phyloP scores from a whole-genome alignment of 1,140 invertebrate genomes.

The Rhizoglyphus robini region DNA sequence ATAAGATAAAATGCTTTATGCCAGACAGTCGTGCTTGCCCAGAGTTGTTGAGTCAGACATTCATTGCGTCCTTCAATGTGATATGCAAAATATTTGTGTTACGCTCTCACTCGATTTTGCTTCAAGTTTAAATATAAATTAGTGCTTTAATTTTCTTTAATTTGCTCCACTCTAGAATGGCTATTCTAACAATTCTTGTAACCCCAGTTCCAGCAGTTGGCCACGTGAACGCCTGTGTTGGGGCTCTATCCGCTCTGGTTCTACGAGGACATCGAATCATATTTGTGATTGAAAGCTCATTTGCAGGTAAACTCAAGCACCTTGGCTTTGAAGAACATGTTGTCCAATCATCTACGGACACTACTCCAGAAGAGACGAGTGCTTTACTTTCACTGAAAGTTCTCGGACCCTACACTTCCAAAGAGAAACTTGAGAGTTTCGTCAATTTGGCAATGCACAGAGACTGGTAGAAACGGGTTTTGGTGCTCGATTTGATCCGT shows the following conservation, averaged over 20 bases:
- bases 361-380: no score
- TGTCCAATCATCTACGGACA: background rate
- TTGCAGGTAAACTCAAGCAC: background rate
- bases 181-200: background rate
- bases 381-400: background rate
- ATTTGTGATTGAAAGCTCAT: conserved; percentile 3
- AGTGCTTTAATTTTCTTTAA: no score
- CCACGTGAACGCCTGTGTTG: background rate
- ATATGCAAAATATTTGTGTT: no score
- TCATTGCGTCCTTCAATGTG: no score
- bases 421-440: background rate
- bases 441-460: conserved; percentile 21
- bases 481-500: conserved; percentile 11
- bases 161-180: no score
- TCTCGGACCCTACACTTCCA: background rate
- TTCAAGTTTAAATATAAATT: no score
- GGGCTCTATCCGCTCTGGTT: background rate
- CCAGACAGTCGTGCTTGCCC: no score
- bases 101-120: no score
- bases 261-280: background rate
- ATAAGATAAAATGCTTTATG: no score
- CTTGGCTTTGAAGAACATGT: conserved; percentile 5
- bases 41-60: no score
- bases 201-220: background rate
- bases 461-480: conserved; percentile 3